phyloP scores from a whole-genome alignment of 2,888 invertebrate species.

The Eustalomyia histrio region DNA sequence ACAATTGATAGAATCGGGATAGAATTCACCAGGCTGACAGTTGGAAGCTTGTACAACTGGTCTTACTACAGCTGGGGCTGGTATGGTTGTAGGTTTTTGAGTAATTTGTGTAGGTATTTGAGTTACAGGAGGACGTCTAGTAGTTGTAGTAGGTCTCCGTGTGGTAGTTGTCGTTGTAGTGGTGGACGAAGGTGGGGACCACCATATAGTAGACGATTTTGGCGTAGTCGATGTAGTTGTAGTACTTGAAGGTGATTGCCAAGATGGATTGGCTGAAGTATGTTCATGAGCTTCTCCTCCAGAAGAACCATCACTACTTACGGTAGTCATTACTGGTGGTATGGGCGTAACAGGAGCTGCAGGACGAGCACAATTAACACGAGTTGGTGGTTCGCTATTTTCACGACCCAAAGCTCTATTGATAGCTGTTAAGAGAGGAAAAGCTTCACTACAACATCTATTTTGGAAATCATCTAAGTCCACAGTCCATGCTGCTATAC shows the following conservation, averaged over 20 bases:
- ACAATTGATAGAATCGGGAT: slow-evolving; percentile 85
- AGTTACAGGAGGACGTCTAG: slow-evolving; percentile 70
- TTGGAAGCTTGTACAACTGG: slow-evolving; percentile 78
- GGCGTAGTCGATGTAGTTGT: slow-evolving; percentile 67
- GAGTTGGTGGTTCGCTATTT: slow-evolving; percentile 80
- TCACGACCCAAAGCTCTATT: slow-evolving; percentile 87
- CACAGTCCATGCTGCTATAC: slow-evolving; percentile 92
- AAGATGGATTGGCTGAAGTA: slow-evolving; percentile 74
- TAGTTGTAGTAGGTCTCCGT: slow-evolving; percentile 58
- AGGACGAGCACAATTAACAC: slow-evolving; percentile 85
- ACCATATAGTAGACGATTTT: slow-evolving; percentile 75
- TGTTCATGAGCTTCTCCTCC: slow-evolving; percentile 71
- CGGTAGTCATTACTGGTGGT: slow-evolving; percentile 87
- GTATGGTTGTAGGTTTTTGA: slow-evolving; percentile 76
- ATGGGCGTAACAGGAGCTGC: slow-evolving; percentile 86
- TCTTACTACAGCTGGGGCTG: slow-evolving; percentile 80
- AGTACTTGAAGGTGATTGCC: slow-evolving; percentile 68
- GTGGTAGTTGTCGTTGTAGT: slow-evolving; percentile 67
- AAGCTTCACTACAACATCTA: slow-evolving; percentile 89
- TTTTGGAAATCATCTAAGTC: slow-evolving; percentile 94
- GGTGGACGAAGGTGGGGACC: slow-evolving; percentile 80
- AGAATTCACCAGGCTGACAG: slow-evolving; percentile 81
- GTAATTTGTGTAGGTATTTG: slow-evolving; percentile 68
- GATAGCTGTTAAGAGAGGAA: slow-evolving; percentile 87
- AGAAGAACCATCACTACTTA: slow-evolving; percentile 81